Conservation (phyloP, 1,140 invertebrate genomes). For the Zophobas morio region DNA sequence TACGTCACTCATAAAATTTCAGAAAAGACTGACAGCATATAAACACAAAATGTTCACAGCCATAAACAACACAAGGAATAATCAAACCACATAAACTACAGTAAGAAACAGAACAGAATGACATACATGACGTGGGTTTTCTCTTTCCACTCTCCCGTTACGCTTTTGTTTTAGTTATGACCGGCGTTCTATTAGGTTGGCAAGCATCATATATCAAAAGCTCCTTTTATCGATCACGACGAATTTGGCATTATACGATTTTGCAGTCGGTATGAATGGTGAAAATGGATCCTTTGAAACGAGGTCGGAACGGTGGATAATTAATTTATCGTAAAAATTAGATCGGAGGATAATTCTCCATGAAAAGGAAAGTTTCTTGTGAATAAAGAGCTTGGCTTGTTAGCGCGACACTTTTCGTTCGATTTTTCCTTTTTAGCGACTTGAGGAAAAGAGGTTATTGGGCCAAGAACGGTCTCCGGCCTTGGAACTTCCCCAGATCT, state of each 20-base stretch:
- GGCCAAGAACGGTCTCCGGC: too few species aligned
- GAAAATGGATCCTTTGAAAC: conserved; percentile 18
- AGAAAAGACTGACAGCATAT: too few species aligned
- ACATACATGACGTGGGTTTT: background rate
- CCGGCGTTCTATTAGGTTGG: conserved; percentile 33
- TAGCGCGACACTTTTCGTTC: background rate
- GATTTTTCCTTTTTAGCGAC: too few species aligned
- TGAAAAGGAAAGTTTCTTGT: conserved; percentile 3
- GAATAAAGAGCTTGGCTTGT: background rate
- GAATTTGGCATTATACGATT: conserved; percentile 18
- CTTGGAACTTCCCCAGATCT: too few species aligned
- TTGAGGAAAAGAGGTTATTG: too few species aligned
- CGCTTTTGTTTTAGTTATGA: conserved; percentile 38
- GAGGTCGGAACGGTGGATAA: conserved; percentile 5
- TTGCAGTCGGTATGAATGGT: conserved; percentile 22
- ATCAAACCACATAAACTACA: too few species aligned
- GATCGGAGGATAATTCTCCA: conserved; percentile 6
- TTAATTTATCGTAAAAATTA: conserved; percentile 32
- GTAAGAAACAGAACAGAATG: background rate
- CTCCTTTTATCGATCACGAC: conserved; percentile 12
- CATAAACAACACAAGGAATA: too few species aligned
- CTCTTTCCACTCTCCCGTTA: background rate
- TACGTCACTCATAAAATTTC: too few species aligned
- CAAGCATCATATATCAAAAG: conserved; percentile 26
- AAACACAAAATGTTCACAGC: too few species aligned